phyloP scores from a whole-genome alignment of 2,797 vertebrate genomes.

The Delichon dasypus region DNA sequence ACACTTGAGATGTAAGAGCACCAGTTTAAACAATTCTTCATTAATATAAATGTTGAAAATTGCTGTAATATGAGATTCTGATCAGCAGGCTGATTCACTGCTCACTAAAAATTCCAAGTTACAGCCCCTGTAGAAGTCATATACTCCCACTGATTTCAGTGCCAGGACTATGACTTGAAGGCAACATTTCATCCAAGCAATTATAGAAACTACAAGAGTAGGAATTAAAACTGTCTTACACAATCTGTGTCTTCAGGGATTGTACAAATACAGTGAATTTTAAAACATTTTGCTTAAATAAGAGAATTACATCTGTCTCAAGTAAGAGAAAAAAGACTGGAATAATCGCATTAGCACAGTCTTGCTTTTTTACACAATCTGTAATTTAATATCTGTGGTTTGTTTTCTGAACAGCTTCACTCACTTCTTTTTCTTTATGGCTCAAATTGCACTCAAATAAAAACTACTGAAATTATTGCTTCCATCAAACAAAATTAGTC shows the following conservation, averaged over 20 bases:
- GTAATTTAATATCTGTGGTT: background rate
- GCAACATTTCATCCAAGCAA: background rate
- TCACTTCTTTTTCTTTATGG: background rate
- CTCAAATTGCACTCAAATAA: background rate
- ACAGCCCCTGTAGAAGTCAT: background rate
- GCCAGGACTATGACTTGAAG: background rate
- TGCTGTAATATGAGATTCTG: background rate
- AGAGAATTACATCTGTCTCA: background rate
- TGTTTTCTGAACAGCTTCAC: background rate
- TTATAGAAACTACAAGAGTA: background rate
- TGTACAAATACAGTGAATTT: background rate
- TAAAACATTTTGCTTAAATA: background rate
- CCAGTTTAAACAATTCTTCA: background rate
- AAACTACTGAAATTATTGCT: background rate
- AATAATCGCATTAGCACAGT: background rate
- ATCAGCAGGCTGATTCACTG: background rate
- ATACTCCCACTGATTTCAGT: background rate
- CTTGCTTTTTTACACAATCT: background rate
- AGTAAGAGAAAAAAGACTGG: background rate
- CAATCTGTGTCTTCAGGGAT: background rate
- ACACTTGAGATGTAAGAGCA: background rate
- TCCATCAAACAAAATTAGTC: background rate
- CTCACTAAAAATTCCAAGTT: background rate
- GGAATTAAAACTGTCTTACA: background rate
- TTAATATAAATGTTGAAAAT: background rate